Percentiles rank a stretch among this genome's conserved stretches.
These are phyloP conservation scores for Eustalomyia histrio DNA, from an alignment of 2,888 invertebrate species.

Conservation along the genomic window DNA sequence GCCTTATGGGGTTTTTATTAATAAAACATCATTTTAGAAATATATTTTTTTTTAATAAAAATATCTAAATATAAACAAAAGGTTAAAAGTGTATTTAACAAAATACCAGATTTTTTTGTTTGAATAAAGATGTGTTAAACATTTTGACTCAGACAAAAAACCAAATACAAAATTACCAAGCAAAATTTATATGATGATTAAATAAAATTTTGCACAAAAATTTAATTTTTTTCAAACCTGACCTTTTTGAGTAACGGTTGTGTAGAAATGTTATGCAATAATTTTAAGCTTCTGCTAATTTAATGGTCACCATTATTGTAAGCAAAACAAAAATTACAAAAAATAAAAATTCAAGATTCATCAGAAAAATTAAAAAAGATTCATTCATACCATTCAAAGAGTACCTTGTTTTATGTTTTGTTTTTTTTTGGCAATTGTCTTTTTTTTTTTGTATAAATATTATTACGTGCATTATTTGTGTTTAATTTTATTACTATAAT, in stretches of 20 bases:
- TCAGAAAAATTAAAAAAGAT: neutral
- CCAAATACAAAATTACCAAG: no score
- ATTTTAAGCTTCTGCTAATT: conserved; percentile 33
- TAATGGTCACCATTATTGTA: conserved; percentile 11
- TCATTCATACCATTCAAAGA: neutral
- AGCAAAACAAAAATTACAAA: neutral
- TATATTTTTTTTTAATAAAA: conserved; percentile 25
- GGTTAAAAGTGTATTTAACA: conserved; percentile 43
- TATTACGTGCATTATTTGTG: conserved; percentile 4
- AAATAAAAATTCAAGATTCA: conserved; percentile 4
- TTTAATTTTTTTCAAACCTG: conserved; percentile 45
- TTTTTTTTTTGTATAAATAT: conserved; percentile 8
- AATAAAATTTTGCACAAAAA: neutral
- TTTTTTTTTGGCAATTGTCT: neutral
- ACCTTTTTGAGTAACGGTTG: conserved; percentile 55
- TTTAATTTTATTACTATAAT: neutral
- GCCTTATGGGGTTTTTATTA: conserved; percentile 14
- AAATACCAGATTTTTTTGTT: conserved; percentile 18
- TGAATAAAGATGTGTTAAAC: conserved; percentile 15
- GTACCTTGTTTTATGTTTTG: neutral
- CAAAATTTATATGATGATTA: no score
- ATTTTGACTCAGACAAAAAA: neutral
- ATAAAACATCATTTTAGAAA: conserved; percentile 10
- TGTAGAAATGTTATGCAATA: conserved; percentile 20
- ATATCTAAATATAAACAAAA: conserved; percentile 15